Evolutionary conservation across 1,140 invertebrate genomes (phyloP), one percentile per base, ranked within the genome.

Genomic region (Heliconius congener): DNA sequence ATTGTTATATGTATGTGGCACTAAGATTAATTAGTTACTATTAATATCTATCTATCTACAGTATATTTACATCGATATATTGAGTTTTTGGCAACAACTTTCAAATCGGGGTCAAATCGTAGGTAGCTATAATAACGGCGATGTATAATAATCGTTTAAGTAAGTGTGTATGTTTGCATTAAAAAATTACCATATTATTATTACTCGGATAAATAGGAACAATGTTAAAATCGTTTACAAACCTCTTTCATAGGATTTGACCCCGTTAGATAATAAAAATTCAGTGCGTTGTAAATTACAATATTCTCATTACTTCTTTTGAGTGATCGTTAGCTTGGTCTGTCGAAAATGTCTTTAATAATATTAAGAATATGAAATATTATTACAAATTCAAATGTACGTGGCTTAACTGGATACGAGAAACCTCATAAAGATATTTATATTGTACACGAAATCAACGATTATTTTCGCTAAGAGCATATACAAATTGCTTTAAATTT

Each of bases 21-120:
- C 89, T 81, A 76, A 79, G 74, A 79, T 74, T 79, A 77, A 81
- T 86, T 87, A 79, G 80, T 84, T 83, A 80, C 90, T 90, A 93
- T 34, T 34, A 37, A 37, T 85, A 87, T 74, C 90, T 91, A 92
- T 85, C 88, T 93, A 91, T 91, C 92, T 93, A 93, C 88, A 92
- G 80, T 80, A 70, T 93, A 91, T 93, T 76, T 93, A 90, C 89
- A 91, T 91, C 88, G 82, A 83, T 85, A 83, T 76, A 78, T 85
- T 84, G 60, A 1, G 79, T 82, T 73, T 92, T 92, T 91, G 91
- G 90, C 91, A 92, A 90, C 86, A 85, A 70, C 78, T 73, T 79
- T 23, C 66, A 57, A 34, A 34, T 34, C 72, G 78, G 78, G 77
- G 76, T 80, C 76, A 73, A 76, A 23, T 76, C 60, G 74, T 76